Evolutionary conservation across 2,113 vertebrate species (phyloP).

Genomic region (Hassar affinis): DNA sequence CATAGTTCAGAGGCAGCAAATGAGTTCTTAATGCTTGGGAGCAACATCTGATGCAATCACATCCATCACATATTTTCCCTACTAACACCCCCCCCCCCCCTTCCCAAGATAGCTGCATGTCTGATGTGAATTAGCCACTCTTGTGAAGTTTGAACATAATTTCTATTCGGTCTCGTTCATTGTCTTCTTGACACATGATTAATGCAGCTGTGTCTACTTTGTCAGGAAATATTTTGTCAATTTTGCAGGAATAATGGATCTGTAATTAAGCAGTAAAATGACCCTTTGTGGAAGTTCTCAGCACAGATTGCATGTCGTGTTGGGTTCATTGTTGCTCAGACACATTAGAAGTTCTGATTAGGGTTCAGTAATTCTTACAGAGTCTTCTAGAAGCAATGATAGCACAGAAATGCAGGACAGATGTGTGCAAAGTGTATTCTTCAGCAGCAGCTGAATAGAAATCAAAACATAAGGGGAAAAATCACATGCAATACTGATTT

Average conservation of each 20-base stretch:
- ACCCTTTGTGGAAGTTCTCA: conserved; percentile 46
- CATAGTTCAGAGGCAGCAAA: conserved; percentile 25
- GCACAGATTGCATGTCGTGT: conserved; percentile 47
- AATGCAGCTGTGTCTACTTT: conserved; percentile 47
- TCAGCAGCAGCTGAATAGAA: conserved; percentile 6
- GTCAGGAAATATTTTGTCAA: conserved; percentile 38
- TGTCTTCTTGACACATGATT: conserved; percentile 48
- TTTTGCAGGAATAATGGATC: conserved; percentile 49
- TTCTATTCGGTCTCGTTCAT: conserved; percentile 34
- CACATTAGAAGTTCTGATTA: conserved; percentile 45
- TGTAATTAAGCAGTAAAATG: conserved; percentile 56
- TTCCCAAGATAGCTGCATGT: not conserved
- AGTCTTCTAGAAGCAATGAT: not conserved
- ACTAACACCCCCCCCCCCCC: too few species aligned
- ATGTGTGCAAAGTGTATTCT: not conserved
- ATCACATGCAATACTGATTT: not conserved
- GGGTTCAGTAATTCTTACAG: conserved; percentile 14
- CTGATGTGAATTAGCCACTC: conserved; percentile 25
- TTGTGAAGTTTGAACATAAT: conserved; percentile 40
- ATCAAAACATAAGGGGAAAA: not conserved
- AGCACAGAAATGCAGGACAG: not conserved
- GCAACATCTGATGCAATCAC: conserved; percentile 29
- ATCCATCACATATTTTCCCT: conserved; percentile 11
- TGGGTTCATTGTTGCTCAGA: conserved; percentile 49
- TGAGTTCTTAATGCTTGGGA: conserved; percentile 12